These are phyloP conservation scores for Lycaon pictus DNA, from an alignment of 2,113 vertebrate genomes.

Conservation along the genomic window DNA sequence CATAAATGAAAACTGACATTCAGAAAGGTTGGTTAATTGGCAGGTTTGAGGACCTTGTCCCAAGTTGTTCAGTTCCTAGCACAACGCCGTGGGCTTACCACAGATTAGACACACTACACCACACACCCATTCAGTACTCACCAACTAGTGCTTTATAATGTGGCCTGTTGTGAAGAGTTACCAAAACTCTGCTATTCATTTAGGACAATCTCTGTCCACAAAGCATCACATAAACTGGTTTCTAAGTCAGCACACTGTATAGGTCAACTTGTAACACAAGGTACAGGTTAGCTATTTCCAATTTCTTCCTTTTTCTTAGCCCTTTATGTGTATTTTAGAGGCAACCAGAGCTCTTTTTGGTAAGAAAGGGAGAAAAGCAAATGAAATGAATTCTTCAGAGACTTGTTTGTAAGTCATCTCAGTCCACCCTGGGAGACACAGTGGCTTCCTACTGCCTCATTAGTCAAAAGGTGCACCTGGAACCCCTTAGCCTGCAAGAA, in stretches of 20 bases:
- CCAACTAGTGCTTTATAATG: too few species aligned
- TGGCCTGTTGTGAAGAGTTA: neutral
- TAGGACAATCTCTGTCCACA: neutral
- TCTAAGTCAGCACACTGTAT: too few species aligned
- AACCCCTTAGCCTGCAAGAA: neutral
- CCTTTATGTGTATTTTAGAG: neutral
- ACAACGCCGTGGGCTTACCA: too few species aligned
- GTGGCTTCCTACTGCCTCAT: neutral
- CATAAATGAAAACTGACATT: neutral
- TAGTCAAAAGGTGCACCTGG: too few species aligned
- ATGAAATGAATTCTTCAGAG: neutral
- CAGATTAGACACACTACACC: neutral
- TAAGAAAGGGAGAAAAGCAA: neutral
- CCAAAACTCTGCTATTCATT: neutral
- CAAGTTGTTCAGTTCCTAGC: neutral
- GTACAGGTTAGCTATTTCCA: neutral
- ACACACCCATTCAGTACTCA: accelerated
- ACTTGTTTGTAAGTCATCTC: neutral
- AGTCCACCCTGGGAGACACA: neutral
- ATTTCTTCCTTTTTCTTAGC: neutral
- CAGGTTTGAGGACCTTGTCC: neutral
- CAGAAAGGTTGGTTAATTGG: neutral
- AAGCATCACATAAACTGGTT: neutral
- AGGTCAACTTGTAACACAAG: neutral
- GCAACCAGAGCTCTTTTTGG: neutral